A percentile compares a stretch with the other conserved stretches of the same genome.
Conservation (phyloP, 2,113 vertebrate species). For the Misgurnus mizolepis region DNA sequence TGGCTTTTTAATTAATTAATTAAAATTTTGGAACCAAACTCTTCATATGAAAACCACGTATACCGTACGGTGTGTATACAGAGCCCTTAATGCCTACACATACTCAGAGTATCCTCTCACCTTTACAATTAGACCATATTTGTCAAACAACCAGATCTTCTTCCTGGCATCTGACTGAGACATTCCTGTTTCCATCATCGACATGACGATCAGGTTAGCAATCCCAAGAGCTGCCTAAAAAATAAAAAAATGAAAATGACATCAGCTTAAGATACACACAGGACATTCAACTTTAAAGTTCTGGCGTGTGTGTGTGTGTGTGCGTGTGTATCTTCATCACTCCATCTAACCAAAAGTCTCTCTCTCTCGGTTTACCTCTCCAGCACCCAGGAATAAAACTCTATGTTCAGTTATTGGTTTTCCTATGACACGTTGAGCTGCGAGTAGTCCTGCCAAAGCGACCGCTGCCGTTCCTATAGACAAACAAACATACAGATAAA, state of each 20-base stretch:
- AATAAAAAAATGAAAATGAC: background rate
- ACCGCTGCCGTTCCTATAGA: conserved; percentile 88
- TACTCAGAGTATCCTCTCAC: conserved; percentile 65
- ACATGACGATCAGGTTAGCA: conserved; percentile 95
- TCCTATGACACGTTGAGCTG: conserved; percentile 81
- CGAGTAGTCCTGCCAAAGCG: conserved; percentile 90
- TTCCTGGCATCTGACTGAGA: conserved; percentile 79
- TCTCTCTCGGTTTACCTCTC: conserved; percentile 80
- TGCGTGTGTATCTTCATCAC: too few relatives aligned
- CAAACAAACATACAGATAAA: conserved; percentile 36
- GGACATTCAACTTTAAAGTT: background rate
- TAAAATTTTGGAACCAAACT: too few relatives aligned
- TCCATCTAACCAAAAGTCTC: background rate
- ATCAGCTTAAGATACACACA: background rate
- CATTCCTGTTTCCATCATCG: conserved; percentile 86
- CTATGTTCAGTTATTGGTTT: conserved; percentile 88
- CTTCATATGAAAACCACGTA: too few relatives aligned
- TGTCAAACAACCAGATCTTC: conserved; percentile 96
- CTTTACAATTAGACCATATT: conserved; percentile 87
- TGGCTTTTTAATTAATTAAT: too few relatives aligned
- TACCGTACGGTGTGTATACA: too few relatives aligned
- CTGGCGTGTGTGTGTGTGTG: background rate
- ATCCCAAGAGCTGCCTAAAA: conserved; percentile 93
- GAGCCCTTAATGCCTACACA: background rate
- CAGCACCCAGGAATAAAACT: conserved; percentile 94